Evolutionary conservation across 1,140 invertebrate genomes (phyloP), one percentile per base, ranked within the genome.

Genomic region (Anadara kagoshimensis): DNA sequence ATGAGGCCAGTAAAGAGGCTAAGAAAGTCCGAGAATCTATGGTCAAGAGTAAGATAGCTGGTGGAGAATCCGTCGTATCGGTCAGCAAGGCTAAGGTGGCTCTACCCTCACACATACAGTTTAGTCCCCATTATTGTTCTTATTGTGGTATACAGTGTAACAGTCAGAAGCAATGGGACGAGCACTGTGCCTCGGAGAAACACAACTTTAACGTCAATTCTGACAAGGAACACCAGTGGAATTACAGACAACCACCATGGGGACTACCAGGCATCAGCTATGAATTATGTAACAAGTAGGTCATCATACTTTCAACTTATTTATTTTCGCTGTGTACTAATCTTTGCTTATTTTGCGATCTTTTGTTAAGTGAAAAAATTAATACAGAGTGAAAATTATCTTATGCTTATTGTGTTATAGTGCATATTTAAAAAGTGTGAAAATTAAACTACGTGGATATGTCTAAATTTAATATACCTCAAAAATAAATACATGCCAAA

Each of bases 201-300:
- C 86, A 87, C 67, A 83, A 73, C 47, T 83, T 85, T 65, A 87
- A 87, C 68, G 81, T 88, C 12, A 86, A 86, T 72, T 86, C 83
- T 20, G 86, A 88, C 76, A 84, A 83, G 56, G 86, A 88, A 59
- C 85, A 86, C 65, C 85, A 86, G 78, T 88, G 86, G 86, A 88
- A 88, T 69, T 85, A 80, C 71, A 75, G 86, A 51, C 85, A 86
- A 54, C 86, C 86, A 49, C 85, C 86, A 10, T 86, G 85, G 86
- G 85, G 83, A 10, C 49, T 83, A 14, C 69, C 75, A n/a, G 77
- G 75, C 2, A 74, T 69, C 20, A 83, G 75, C 56, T 83, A 84
- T 72, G 77, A 77, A 58, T 78, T 88, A 10, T 88, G 85, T 79
- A 18, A 58, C 41, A 82, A 82, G 86, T 87, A 76, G 79, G 84